Evolutionary conservation across 2,797 vertebrate genomes (phyloP).

Genomic region (Pseudochirops corinnae): DNA sequence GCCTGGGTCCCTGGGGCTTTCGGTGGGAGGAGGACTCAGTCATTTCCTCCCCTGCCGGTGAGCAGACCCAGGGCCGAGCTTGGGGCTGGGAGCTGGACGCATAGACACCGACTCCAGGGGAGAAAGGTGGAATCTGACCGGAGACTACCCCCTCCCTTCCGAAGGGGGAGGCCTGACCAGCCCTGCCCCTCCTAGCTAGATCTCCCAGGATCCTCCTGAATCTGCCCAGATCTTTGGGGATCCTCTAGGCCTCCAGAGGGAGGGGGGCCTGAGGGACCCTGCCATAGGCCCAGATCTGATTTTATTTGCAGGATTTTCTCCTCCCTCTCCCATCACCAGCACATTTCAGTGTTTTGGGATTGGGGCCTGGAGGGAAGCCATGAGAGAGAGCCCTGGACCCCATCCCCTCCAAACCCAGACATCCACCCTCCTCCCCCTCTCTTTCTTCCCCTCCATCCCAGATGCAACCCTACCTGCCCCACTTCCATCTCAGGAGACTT

Average conservation of each 20-base stretch:
- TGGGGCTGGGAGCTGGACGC: not conserved
- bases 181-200: slow-evolving; percentile 1
- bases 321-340: not conserved
- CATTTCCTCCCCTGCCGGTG: not conserved
- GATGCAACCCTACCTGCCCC: too few relatives aligned
- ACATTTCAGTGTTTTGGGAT: not conserved
- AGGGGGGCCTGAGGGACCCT: not conserved
- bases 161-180: not conserved
- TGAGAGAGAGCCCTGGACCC: not conserved
- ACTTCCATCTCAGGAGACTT: not conserved
- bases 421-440: not conserved
- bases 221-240: not conserved
- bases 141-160: too few relatives aligned
- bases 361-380: not conserved
- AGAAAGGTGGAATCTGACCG: not conserved
- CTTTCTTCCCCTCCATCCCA: too few relatives aligned
- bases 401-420: not conserved
- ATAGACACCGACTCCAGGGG: not conserved
- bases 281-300: not conserved
- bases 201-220: not conserved
- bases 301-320: not conserved
- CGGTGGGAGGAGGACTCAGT: not conserved
- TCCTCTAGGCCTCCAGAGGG: not conserved
- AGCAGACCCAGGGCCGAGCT: not conserved
- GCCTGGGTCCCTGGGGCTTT: not conserved